Base-by-base conservation (phyloP, 2,113 vertebrate genomes). In the Brachirus orientalis region DNA sequence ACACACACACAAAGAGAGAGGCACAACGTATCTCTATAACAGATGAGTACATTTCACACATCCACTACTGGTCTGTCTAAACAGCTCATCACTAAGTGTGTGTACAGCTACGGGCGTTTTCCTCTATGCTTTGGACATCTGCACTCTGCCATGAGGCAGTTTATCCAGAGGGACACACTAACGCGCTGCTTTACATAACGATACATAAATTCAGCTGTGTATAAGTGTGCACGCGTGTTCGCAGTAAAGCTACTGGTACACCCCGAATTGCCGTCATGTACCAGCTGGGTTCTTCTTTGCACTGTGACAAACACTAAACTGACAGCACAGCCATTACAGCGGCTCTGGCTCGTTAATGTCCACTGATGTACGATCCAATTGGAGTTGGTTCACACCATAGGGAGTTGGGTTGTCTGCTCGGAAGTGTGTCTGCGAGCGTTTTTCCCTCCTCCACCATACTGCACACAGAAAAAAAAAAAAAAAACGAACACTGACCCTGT, bases 121-220 rank as follows among this genome's bases (percentile, higher is more conserved):
- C 78, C 77, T 79, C 71, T 87, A 82, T 12, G 83, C 73, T 82
- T 63, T 88, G 85, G 86, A 90, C 90, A 90, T 89, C 88, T 91
- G 88, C 86, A 86, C 74, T 82, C 71, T 37, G 61, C 68, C 80
- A 86, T 76, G 79, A 77, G 82, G 85, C 77, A 35, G 57, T 28
- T 13, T 59, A 47, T 75, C 86, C 78, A 63, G 46, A 69, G 84
- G 80, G 73, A 83, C 64, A 50, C 76, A 70, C 84, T 79, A 59
- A 63, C 0, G 18, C 0, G 1, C 55, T 61, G 63, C 63, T 50
- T 87, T 72, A 68, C 58, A 57, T 86, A 90, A 91, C 48, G 50
- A 36, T 72, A 72, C 44, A 79, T 40, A 59, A 75, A 28, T 85
- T 58, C 64, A 37, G 4, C 52, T 11, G 12, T 10, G 17, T 58